Evolutionary conservation across 2,888 invertebrate species (phyloP), one percentile per base, ranked within the genome.

Genomic region (Pharmacophagus antenor): DNA sequence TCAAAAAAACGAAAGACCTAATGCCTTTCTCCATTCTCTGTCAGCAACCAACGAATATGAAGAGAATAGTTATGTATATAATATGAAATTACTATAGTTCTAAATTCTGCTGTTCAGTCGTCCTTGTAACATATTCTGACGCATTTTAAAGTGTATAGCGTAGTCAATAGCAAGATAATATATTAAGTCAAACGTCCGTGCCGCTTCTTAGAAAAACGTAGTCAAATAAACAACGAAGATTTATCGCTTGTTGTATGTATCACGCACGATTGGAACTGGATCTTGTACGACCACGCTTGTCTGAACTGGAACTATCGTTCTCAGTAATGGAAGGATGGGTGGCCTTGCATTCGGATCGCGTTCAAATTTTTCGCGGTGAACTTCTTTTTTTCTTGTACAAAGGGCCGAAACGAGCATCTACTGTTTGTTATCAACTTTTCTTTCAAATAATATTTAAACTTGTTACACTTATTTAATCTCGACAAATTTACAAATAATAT

Each of bases 191-290:
- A 57, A 20, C 27, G 41, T 51, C 21, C 31, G 22, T n/a, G 20
- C 53, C 27, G 23, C 8, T 54, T 54, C 58, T 22, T 54, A 41
- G 48, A 54, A 22, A 48, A 59, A 53, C 42, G 25, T 23, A 54
- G 21, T 44, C 41, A 59, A 59, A 55, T 49, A 59, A 49, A 55
- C 59, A 50, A 21, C 41, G 20, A 12, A 37, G 31, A 59, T 54
- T 54, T 53, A 53, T 54, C n/a, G 49, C 27, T 15, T 31, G 22
- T 21, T 50, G 25, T 54, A 44, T 23, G 18, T 20, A 50, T 31
- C 46, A 42, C 18, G 37, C 21, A 37, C 41, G 41, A 15, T 49
- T 55, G 50, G 50, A 41, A 59, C 22, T 50, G 54, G 55, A 31
- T 53, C 25, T 23, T 54, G 44, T 59, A 49, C 42, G 17, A 44